Evolutionary conservation across 92 coral and sea anemone genomes (phyloP).

Genomic region (Parazoanthus darwini): DNA sequence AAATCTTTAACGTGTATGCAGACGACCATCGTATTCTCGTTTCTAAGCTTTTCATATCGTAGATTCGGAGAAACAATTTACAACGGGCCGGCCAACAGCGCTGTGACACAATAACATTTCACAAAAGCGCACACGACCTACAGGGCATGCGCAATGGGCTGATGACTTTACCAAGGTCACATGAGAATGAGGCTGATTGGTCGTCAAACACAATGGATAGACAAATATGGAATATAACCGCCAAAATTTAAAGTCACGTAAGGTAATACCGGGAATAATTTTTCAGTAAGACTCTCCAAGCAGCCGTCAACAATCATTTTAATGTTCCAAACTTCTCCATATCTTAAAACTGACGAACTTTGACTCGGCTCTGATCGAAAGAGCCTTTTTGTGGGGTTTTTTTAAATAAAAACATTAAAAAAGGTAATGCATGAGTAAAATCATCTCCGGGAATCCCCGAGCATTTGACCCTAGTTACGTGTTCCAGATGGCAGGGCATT

Average conservation of each 20-base stretch:
- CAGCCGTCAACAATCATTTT: no score
- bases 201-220: conserved; percentile 14
- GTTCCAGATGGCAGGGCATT: no score
- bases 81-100: conserved; percentile 20
- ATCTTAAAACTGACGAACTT: no score
- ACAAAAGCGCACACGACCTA: conserved; percentile 22
- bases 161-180: conserved; percentile 9
- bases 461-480: no score
- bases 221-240: conserved; percentile 33
- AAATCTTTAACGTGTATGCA: conserved; percentile 86
- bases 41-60: conserved; percentile 35
- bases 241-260: conserved; percentile 19
- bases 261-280: no score
- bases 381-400: no score
- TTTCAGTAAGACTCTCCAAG: no score
- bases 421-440: no score
- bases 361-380: no score
- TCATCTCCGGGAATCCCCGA: no score
- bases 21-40: conserved; percentile 71
- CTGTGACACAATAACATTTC: conserved; percentile 42
- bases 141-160: background rate
- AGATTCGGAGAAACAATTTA: background rate
- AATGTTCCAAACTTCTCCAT: no score
- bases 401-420: no score
- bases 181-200: conserved; percentile 42